phyloP scores from a whole-genome alignment of 2,113 vertebrate genomes.

The Pluvialis apricaria region DNA sequence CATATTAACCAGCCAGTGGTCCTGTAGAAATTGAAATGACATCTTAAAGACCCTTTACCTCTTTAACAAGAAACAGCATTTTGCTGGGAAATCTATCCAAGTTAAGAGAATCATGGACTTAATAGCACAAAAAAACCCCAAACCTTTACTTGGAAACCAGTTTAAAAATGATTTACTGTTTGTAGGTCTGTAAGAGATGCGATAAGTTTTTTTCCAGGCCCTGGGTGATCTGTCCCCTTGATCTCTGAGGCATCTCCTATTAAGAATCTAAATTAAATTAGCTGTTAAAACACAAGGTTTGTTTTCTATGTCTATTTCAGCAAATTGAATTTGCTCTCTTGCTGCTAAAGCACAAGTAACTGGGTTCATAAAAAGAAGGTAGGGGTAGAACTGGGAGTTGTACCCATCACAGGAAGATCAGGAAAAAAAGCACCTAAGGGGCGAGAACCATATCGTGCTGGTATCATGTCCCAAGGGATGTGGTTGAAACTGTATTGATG shows the following conservation, averaged over 20 bases:
- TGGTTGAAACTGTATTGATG: background rate
- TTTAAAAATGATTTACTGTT: background rate
- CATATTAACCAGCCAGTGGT: background rate
- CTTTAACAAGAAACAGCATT: background rate
- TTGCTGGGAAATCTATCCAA: background rate
- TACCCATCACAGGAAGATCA: background rate
- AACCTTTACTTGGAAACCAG: background rate
- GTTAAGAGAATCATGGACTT: background rate
- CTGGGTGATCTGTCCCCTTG: background rate
- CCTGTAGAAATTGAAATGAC: background rate
- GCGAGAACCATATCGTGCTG: background rate
- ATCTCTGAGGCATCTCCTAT: background rate
- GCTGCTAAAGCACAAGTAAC: background rate
- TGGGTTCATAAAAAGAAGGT: background rate
- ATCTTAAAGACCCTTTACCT: background rate
- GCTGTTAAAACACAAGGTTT: background rate
- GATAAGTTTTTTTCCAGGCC: background rate
- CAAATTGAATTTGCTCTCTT: conserved; percentile 4
- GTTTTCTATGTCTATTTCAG: background rate
- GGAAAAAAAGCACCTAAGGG: background rate
- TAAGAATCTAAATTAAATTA: background rate
- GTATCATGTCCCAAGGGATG: background rate
- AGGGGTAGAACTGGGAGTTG: background rate
- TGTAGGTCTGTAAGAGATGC: background rate
- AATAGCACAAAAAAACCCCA: background rate